phyloP scores from a whole-genome alignment of 1,140 invertebrate species.

The Paracyclopina nana region DNA sequence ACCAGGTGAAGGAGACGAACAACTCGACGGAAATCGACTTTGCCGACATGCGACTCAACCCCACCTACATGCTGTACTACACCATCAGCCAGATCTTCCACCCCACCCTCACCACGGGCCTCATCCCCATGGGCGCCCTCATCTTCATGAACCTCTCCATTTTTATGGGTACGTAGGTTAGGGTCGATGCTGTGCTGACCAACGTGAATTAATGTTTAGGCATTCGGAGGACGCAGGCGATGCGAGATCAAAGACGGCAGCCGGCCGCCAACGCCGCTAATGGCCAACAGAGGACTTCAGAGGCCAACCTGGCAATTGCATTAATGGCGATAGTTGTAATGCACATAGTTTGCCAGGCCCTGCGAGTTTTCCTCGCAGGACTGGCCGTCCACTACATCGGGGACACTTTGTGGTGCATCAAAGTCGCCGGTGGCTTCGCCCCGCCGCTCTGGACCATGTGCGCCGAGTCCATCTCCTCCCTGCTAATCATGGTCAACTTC shows the following conservation, averaged over 20 bases:
- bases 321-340: slow-evolving; percentile 13
- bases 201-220: background rate
- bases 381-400: slow-evolving; percentile 8
- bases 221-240: background rate
- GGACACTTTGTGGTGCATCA: slow-evolving; percentile 6
- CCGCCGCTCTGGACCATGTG: slow-evolving; percentile 9
- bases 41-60: slow-evolving; percentile 11
- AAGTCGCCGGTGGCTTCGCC: background rate
- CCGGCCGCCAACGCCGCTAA: background rate
- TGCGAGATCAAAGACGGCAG: background rate
- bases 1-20: background rate
- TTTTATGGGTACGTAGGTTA: slow-evolving; percentile 7
- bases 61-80: slow-evolving; percentile 15
- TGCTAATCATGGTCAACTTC: slow-evolving; percentile 11
- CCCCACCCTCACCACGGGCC: slow-evolving; percentile 13
- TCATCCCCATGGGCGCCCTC: slow-evolving; percentile 12
- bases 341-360: slow-evolving; percentile 13
- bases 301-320: slow-evolving; percentile 6
- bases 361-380: slow-evolving; percentile 9
- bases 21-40: slow-evolving; percentile 9
- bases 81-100: slow-evolving; percentile 14
- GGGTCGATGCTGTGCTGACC: background rate
- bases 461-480: slow-evolving; percentile 9
- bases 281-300: background rate
- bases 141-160: slow-evolving; percentile 12